A percentile compares a stretch with the other conserved stretches of the same genome.
These are phyloP conservation scores for Proisotoma minuta DNA, from an alignment of 2,888 invertebrate genomes.

Conservation along the genomic window DNA sequence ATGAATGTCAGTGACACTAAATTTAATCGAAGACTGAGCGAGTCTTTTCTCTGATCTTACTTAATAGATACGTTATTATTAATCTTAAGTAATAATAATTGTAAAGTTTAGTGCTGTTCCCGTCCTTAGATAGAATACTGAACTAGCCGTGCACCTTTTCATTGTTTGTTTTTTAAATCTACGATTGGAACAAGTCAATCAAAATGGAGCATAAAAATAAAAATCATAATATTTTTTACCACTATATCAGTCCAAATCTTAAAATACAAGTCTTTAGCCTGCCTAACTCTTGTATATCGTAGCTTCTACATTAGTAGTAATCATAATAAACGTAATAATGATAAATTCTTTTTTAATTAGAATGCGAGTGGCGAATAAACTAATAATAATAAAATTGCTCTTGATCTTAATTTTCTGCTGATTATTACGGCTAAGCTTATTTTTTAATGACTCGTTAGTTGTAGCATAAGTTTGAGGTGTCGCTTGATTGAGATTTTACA, in stretches of 20 bases:
- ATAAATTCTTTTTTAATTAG: not conserved
- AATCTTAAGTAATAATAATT: not conserved
- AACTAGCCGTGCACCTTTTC: constrained; percentile 7
- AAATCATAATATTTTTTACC: not conserved
- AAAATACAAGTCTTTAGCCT: constrained; percentile 9
- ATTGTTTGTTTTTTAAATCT: too few relatives aligned
- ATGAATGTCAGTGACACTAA: constrained; percentile 18
- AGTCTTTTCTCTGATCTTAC: constrained; percentile 2
- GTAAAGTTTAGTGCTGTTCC: not conserved
- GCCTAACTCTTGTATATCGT: not conserved
- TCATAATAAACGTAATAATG: constrained; percentile 3
- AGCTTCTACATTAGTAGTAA: constrained; percentile 9
- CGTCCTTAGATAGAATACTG: constrained; percentile 13
- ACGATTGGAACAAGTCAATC: constrained; percentile 10
- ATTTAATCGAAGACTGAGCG: constrained; percentile 14
- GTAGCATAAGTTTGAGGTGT: constrained; percentile 4
- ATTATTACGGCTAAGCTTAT: too few relatives aligned
- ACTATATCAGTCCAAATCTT: constrained; percentile 14
- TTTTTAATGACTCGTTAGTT: constrained; percentile 14
- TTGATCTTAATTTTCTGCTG: constrained; percentile 5
- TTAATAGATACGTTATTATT: constrained; percentile 4
- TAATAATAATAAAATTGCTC: not conserved
- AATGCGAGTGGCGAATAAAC: not conserved
- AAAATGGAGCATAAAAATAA: constrained; percentile 15
- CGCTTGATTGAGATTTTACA: constrained; percentile 5